Conservation (phyloP, 2,113 vertebrate genomes). For the Crotalus horridus region DNA sequence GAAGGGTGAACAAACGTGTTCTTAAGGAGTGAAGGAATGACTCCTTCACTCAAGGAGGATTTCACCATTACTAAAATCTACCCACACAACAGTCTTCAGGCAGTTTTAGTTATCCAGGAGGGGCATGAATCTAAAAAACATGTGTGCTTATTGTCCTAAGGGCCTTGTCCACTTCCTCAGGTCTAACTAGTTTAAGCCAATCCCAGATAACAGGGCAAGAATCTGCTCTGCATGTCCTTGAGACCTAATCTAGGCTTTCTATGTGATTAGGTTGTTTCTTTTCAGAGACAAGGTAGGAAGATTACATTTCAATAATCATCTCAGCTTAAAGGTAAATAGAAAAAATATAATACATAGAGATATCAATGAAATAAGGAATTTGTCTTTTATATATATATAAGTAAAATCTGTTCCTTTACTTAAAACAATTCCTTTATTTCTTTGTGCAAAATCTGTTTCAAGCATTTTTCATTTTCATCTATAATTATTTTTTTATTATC, state of each 20-base stretch:
- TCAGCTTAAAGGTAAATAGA: not conserved
- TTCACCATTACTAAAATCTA: not conserved
- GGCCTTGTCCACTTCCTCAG: not conserved
- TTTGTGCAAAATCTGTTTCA: not conserved
- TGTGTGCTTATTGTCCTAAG: not conserved
- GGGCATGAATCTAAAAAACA: not conserved
- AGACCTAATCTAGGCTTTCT: not conserved
- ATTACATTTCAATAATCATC: not conserved
- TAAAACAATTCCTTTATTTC: not conserved
- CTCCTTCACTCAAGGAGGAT: no score
- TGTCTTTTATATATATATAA: not conserved
- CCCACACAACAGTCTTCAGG: not conserved
- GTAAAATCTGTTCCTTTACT: not conserved
- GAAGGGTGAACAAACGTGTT: no score
- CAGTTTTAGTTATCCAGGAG: not conserved
- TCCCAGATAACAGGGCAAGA: not conserved
- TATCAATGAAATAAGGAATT: not conserved
- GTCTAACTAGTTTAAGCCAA: not conserved
- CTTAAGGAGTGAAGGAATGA: no score
- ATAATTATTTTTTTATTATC: not conserved
- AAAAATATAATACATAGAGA: not conserved
- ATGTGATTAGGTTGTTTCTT: not conserved
- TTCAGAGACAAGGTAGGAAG: not conserved
- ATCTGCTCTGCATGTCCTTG: not conserved
- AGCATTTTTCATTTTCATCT: slow-evolving; percentile 2